Evolutionary conservation across 2,888 invertebrate species (phyloP).

Genomic region (Dasypolia templi): DNA sequence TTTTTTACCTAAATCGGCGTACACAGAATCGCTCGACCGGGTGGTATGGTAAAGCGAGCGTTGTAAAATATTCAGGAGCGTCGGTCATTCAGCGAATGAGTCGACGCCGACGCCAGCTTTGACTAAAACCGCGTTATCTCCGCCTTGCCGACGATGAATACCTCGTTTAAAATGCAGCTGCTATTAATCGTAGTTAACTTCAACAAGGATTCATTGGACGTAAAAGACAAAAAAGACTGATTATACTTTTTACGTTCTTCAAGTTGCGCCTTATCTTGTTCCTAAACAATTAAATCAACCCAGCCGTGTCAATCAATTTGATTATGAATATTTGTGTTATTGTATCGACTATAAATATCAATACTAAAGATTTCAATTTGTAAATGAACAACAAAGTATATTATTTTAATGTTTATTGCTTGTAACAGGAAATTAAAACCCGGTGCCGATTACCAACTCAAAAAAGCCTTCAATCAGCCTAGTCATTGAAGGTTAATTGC

Average conservation of each 20-base stretch:
- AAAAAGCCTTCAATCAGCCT: constrained; percentile 34
- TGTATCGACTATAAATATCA: not conserved
- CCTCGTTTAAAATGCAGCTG: constrained; percentile 18
- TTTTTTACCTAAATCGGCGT: not conserved
- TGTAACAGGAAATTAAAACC: constrained; percentile 19
- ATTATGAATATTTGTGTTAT: not conserved
- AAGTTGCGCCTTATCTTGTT: not conserved
- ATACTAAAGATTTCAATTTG: not conserved
- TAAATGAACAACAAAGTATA: not conserved
- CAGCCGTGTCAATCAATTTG: not conserved
- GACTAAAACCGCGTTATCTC: constrained; percentile 33
- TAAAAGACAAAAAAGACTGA: not conserved
- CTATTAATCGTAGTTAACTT: constrained; percentile 22
- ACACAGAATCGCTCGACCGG: not conserved
- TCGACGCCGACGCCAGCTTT: constrained; percentile 34
- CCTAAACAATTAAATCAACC: not conserved
- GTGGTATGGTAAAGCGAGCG: constrained; percentile 21
- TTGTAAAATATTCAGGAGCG: constrained; percentile 60
- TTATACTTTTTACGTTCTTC: not conserved
- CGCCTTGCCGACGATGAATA: constrained; percentile 20
- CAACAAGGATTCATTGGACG: not conserved
- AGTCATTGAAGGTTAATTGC: constrained; percentile 48
- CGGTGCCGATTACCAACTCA: constrained; percentile 1
- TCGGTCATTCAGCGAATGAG: constrained; percentile 36
- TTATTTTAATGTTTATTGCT: not conserved